phyloP scores from a whole-genome alignment of 2,797 vertebrate genomes.

The Parambassis ranga region DNA sequence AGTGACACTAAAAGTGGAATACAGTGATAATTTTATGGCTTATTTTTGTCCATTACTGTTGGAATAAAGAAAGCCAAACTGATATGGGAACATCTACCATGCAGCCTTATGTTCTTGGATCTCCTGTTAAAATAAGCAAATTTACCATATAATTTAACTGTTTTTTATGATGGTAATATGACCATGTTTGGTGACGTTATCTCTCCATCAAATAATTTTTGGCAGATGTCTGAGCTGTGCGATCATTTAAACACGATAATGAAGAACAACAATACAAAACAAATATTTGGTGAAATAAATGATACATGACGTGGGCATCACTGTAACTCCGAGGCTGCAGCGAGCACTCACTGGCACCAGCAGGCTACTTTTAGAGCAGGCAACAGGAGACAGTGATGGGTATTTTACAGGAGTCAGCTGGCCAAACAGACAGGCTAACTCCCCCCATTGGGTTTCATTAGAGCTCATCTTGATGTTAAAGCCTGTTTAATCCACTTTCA shows the following conservation, averaged over 20 bases:
- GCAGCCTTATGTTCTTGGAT: too few species aligned
- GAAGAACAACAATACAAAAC: not conserved
- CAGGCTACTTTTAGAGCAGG: conserved; percentile 64
- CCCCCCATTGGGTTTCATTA: conserved; percentile 79
- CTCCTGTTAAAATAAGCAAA: too few species aligned
- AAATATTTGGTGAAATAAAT: not conserved
- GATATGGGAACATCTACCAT: too few species aligned
- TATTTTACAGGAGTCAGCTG: conserved; percentile 77
- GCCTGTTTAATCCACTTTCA: conserved; percentile 79
- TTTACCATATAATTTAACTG: too few species aligned
- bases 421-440: conserved; percentile 75
- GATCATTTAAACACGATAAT: too few species aligned
- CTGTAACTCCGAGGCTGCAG: conserved; percentile 1
- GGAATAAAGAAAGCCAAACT: too few species aligned
- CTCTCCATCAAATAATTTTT: not conserved
- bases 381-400: conserved; percentile 65
- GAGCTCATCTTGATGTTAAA: conserved; percentile 76
- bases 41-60: too few species aligned
- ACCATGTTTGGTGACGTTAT: too few species aligned
- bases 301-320: conserved; percentile 2
- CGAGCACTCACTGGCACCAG: conserved; percentile 41
- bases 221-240: too few species aligned
- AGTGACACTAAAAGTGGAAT: too few species aligned
- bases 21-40: too few species aligned
- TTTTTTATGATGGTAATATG: too few species aligned